phyloP scores from a whole-genome alignment of 2,888 invertebrate genomes.

The Acrocera orbiculus region DNA sequence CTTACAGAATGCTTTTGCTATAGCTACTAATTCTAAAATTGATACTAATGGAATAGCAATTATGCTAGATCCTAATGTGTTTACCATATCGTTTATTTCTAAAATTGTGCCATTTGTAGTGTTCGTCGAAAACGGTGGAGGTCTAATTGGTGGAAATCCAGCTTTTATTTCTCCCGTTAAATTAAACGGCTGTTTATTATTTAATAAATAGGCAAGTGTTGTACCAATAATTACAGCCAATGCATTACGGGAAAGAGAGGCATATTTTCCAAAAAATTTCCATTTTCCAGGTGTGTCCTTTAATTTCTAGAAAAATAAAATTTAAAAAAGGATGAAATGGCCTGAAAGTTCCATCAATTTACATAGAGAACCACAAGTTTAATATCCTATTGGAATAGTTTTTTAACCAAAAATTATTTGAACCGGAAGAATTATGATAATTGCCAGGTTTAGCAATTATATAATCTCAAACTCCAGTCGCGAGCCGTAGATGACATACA shows the following conservation, averaged over 20 bases:
- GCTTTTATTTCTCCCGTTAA: constrained; percentile 50
- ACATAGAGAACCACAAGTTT: too few relatives aligned
- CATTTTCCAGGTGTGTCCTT: constrained; percentile 26
- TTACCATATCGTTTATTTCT: constrained; percentile 43
- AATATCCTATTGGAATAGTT: too few relatives aligned
- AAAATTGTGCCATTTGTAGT: constrained; percentile 37
- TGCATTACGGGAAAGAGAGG: constrained; percentile 58
- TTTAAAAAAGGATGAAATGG: too few relatives aligned
- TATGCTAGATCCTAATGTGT: constrained; percentile 41
- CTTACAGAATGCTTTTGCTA: constrained; percentile 60
- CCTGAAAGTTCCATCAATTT: too few relatives aligned
- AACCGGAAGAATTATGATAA: too few relatives aligned
- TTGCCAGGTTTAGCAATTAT: too few relatives aligned
- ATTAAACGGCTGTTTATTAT: constrained; percentile 41
- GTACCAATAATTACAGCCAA: constrained; percentile 55
- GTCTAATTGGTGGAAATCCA: constrained; percentile 49
- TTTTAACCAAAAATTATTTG: too few relatives aligned
- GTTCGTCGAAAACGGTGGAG: constrained; percentile 48
- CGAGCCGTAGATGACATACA: too few relatives aligned
- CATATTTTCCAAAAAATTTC: constrained; percentile 19
- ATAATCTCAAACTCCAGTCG: too few relatives aligned
- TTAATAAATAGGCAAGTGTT: constrained; percentile 40
- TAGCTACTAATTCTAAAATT: constrained; percentile 54
- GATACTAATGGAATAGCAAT: constrained; percentile 55
- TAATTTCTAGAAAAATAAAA: constrained; percentile 35